phyloP scores from a whole-genome alignment of 1,140 invertebrate genomes.

The Drosophila orosa region DNA sequence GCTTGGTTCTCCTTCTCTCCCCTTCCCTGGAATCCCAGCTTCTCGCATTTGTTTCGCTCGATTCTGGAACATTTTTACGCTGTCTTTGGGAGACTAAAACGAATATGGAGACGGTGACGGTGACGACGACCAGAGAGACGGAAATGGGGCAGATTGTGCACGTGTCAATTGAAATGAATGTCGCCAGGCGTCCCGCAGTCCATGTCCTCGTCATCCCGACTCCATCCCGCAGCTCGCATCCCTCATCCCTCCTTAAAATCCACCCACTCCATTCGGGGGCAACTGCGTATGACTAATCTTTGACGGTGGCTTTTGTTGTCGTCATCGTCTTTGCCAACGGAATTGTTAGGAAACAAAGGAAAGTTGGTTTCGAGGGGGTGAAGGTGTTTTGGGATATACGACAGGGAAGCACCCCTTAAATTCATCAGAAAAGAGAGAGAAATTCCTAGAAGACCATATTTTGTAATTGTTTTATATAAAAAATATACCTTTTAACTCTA shows the following conservation, averaged over 20 bases:
- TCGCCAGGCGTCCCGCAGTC: conserved; percentile 74
- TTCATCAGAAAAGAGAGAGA: not conserved
- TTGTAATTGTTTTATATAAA: not conserved
- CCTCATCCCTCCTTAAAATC: not conserved
- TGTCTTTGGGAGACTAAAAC: conserved; percentile 36
- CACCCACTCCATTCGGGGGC: conserved; percentile 30
- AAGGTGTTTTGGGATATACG: not conserved
- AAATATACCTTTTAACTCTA: not conserved
- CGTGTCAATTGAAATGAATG: conserved; percentile 76
- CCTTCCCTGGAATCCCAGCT: conserved; percentile 7
- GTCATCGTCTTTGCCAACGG: conserved; percentile 55
- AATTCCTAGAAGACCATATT: not conserved
- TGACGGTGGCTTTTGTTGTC: conserved; percentile 61
- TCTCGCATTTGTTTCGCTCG: conserved; percentile 60
- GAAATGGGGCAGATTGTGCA: conserved; percentile 46
- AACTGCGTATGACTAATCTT: conserved; percentile 78
- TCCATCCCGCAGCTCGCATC: conserved; percentile 2
- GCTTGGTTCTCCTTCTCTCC: not conserved
- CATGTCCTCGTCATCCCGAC: conserved; percentile 39
- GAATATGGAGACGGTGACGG: not conserved
- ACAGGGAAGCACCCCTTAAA: conserved; percentile 26
- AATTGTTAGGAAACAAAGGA: conserved; percentile 58
- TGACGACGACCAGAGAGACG: not conserved
- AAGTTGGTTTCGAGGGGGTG: not conserved
- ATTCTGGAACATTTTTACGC: conserved; percentile 69